These are phyloP conservation scores for Carduelis carduelis DNA, from an alignment of 2,797 vertebrate species.

Conservation along the genomic window DNA sequence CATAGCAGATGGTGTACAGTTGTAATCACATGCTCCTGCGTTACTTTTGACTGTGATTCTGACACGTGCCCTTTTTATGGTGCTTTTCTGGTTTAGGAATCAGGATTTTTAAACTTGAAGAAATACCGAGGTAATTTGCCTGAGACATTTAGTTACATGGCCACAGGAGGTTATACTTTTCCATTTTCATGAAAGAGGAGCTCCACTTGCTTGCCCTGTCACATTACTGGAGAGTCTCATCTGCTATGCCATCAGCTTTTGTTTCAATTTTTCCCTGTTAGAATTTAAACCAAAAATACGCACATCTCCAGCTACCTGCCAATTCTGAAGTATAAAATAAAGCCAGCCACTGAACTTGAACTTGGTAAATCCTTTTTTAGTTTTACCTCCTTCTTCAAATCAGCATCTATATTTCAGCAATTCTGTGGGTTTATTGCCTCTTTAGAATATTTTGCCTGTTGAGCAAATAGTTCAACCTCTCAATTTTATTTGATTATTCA, in stretches of 20 bases:
- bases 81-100: not conserved
- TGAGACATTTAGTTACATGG: not conserved
- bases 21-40: rapidly evolving
- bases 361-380: not conserved
- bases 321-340: not conserved
- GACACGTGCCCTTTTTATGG: not conserved
- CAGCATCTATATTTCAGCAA: not conserved
- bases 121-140: not conserved
- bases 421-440: not conserved
- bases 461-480: not conserved
- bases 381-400: not conserved
- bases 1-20: not conserved
- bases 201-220: not conserved
- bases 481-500: not conserved
- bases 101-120: not conserved
- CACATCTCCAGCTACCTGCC: not conserved
- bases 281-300: not conserved
- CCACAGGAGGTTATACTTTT: not conserved
- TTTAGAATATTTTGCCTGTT: not conserved
- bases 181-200: not conserved
- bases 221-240: not conserved
- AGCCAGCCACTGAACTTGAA: not conserved
- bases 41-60: not conserved
- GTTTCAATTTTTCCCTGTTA: not conserved
- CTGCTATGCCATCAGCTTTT: not conserved